These are phyloP conservation scores for Beris morrisii DNA, from an alignment of 2,888 invertebrate genomes.

Conservation along the genomic window DNA sequence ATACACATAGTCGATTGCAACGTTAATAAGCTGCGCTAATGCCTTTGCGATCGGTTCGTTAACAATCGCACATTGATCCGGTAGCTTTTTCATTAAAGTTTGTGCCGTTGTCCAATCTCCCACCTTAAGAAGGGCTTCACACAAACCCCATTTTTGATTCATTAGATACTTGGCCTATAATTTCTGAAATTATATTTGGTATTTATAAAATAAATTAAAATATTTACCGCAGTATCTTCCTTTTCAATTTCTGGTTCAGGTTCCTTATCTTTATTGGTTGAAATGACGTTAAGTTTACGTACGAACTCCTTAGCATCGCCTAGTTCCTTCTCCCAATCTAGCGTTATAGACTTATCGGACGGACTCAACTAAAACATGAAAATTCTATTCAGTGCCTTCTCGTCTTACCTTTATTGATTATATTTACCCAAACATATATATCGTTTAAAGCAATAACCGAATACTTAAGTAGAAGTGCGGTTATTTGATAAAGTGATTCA, in stretches of 20 bases:
- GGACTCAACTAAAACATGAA: conserved; percentile 70
- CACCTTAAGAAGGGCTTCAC: conserved; percentile 82
- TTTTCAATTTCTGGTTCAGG: conserved; percentile 72
- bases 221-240: conserved; percentile 65
- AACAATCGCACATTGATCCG: conserved; percentile 76
- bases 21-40: conserved; percentile 78
- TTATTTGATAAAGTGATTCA: conserved; percentile 82
- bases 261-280: conserved; percentile 77
- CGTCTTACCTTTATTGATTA: neutral
- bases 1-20: conserved; percentile 85
- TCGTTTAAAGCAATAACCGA: conserved; percentile 82
- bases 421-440: conserved; percentile 86
- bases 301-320: conserved; percentile 84
- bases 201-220: conserved; percentile 7
- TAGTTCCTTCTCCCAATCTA: conserved; percentile 80
- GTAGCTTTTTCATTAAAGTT: conserved; percentile 77
- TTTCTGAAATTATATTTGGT: neutral
- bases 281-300: conserved; percentile 80
- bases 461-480: conserved; percentile 87
- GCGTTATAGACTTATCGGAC: conserved; percentile 77
- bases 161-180: conserved; percentile 50
- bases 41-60: conserved; percentile 78
- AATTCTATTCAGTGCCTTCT: neutral
- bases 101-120: conserved; percentile 91
- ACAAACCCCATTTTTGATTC: conserved; percentile 94